Evolutionary conservation across 2,888 invertebrate genomes (phyloP).

Genomic region (Oithona nana): DNA sequence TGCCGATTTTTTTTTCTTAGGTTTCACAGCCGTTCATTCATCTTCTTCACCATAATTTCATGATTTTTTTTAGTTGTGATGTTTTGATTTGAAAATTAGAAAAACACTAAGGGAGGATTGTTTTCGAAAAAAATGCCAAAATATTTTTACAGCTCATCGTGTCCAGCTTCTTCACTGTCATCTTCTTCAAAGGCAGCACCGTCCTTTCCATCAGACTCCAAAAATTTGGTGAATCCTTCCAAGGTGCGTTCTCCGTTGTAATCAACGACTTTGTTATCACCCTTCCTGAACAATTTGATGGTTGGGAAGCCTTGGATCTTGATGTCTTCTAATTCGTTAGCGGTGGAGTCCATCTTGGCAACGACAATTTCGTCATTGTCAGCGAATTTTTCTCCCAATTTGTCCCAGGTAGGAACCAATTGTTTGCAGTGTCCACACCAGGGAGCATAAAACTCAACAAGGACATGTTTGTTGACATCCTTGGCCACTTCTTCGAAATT

Average conservation of each 20-base stretch:
- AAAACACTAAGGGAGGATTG: too few relatives aligned
- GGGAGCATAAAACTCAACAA: conserved; percentile 98
- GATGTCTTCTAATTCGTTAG: conserved; percentile 88
- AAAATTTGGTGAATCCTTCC: conserved; percentile 75
- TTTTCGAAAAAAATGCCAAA: too few relatives aligned
- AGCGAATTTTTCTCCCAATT: conserved; percentile 73
- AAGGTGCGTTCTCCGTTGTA: conserved; percentile 89
- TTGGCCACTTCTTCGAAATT: conserved; percentile 88
- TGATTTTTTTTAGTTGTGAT: too few relatives aligned
- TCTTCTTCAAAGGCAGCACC: conserved; percentile 41
- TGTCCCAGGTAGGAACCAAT: conserved; percentile 23
- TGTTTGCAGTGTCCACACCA: conserved; percentile 40
- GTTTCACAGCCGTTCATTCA: too few relatives aligned
- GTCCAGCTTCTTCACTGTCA: conserved; percentile 11
- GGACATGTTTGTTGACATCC: conserved; percentile 67
- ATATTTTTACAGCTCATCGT: conserved; percentile 18
- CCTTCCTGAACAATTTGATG: conserved; percentile 80
- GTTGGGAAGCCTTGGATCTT: conserved; percentile 89
- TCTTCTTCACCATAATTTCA: too few relatives aligned
- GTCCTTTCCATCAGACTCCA: conserved; percentile 70
- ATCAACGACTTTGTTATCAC: conserved; percentile 68
- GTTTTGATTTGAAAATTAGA: too few relatives aligned
- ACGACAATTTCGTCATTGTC: conserved; percentile 58
- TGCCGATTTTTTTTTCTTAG: too few relatives aligned
- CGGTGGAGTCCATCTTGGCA: conserved; percentile 97